These are phyloP conservation scores for Botrylloides violaceus DNA, from an alignment of 23 tunicate species.

Conservation along the genomic window DNA sequence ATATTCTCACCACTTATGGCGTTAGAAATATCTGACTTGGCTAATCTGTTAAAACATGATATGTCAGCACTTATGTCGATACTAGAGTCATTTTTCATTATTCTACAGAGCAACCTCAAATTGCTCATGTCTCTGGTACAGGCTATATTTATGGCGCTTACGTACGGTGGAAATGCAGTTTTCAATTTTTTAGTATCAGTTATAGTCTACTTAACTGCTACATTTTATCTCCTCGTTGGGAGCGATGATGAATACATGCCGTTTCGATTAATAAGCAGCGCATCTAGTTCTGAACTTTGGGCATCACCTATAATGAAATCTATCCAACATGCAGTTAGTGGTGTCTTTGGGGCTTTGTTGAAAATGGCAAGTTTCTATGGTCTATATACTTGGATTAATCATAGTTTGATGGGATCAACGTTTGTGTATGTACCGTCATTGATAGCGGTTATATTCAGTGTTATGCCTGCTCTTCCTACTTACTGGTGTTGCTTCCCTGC, in stretches of 20 bases:
- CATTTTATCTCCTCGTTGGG: constrained; percentile 59
- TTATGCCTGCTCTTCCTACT: constrained; percentile 60
- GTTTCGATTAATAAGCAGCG: constrained; percentile 48
- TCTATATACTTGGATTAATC: constrained; percentile 87
- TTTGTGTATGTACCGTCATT: constrained; percentile 79
- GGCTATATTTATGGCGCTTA: constrained; percentile 30
- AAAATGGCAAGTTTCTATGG: constrained; percentile 94
- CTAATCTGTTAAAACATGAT: not conserved
- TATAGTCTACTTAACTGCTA: constrained; percentile 61
- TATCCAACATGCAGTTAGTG: constrained; percentile 62
- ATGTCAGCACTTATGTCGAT: not conserved
- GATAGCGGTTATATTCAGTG: constrained; percentile 75
- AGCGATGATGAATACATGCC: constrained; percentile 71
- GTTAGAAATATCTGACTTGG: not conserved
- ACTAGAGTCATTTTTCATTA: constrained; percentile 36
- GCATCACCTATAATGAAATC: constrained; percentile 51
- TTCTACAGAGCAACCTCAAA: constrained; percentile 54
- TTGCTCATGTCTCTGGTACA: constrained; percentile 42
- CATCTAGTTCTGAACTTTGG: constrained; percentile 17
- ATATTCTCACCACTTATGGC: not conserved
- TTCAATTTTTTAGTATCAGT: constrained; percentile 63
- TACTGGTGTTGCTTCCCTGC: constrained; percentile 88
- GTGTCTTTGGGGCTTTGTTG: constrained; percentile 85
- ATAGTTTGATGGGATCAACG: constrained; percentile 55
- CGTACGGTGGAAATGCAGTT: constrained; percentile 68